Evolutionary conservation across 2,797 vertebrate species (phyloP).

Genomic region (Rallus crepitans): DNA sequence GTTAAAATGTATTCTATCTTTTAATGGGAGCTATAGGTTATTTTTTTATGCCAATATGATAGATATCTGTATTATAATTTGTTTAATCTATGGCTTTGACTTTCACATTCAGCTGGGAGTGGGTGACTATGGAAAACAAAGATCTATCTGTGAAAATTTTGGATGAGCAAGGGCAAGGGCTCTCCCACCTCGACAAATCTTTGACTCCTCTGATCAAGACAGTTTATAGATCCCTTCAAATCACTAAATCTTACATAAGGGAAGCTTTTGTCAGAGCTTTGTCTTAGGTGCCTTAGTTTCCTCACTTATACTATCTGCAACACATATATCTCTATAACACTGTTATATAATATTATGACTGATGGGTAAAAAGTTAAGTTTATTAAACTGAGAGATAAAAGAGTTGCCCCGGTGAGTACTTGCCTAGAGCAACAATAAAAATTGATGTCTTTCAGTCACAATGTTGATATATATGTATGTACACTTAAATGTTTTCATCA

Average conservation of each 20-base stretch:
- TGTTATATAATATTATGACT: not conserved
- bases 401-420: not conserved
- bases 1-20: not conserved
- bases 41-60: not conserved
- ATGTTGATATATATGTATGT: not conserved
- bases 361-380: not conserved
- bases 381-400: constrained; percentile 43
- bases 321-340: not conserved
- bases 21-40: not conserved
- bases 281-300: not conserved
- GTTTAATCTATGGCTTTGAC: not conserved
- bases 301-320: not conserved
- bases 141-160: not conserved
- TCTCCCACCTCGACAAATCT: not conserved
- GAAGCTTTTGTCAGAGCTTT: not conserved
- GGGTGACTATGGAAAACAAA: not conserved
- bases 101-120: not conserved
- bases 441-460: not conserved
- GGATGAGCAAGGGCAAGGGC: fast-evolving
- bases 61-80: not conserved
- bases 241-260: not conserved
- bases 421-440: constrained; percentile 24
- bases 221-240: not conserved
- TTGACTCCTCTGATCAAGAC: not conserved
- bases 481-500: constrained; percentile 16